phyloP scores from a whole-genome alignment of 2,113 vertebrate genomes.

The Onychostoma macrolepis region DNA sequence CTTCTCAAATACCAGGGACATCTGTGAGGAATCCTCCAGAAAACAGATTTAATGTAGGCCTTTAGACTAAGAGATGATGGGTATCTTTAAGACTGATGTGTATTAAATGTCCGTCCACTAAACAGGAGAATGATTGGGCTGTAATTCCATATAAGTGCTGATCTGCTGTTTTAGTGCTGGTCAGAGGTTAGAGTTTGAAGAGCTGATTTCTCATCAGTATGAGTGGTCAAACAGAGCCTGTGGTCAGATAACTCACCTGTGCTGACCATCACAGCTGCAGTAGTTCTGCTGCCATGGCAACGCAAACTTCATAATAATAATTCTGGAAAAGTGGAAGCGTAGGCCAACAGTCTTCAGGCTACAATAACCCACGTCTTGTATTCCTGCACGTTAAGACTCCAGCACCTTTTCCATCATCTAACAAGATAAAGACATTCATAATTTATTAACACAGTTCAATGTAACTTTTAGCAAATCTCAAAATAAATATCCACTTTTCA shows the following conservation, averaged over 20 bases:
- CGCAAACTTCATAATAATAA: conserved; percentile 41
- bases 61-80: neutral
- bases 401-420: neutral
- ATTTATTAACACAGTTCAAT: neutral
- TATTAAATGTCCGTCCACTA: conserved; percentile 12
- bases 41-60: neutral
- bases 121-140: conserved; percentile 1
- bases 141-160: neutral
- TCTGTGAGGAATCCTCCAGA: neutral
- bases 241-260: conserved; percentile 32
- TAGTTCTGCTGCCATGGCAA: conserved; percentile 38
- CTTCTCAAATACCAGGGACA: neutral
- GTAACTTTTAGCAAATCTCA: neutral
- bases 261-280: neutral
- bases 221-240: conserved; percentile 26
- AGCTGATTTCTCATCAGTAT: conserved; percentile 17
- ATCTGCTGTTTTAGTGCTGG: conserved; percentile 13
- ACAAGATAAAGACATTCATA: neutral
- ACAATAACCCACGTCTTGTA: conserved; percentile 7
- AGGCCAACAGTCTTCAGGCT: conserved; percentile 31
- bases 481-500: neutral
- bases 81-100: neutral
- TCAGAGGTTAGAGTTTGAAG: conserved; percentile 23
- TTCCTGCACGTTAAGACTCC: neutral
- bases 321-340: conserved; percentile 13